phyloP scores from a whole-genome alignment of 2,888 invertebrate genomes.

The Dasysyrphus tricinctus region DNA sequence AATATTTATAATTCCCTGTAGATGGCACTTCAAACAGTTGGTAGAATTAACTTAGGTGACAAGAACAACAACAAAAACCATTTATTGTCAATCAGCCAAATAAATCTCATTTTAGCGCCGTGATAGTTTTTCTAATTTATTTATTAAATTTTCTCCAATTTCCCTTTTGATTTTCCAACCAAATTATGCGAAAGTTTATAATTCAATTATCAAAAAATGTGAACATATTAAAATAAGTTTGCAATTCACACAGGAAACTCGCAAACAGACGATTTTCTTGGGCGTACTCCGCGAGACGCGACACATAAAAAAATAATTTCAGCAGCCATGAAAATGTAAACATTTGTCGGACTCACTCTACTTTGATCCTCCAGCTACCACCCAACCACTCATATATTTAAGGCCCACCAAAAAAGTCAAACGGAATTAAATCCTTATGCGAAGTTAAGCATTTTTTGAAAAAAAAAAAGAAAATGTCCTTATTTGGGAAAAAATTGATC shows the following conservation, averaged over 20 bases:
- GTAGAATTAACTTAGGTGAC: slow-evolving; percentile 25
- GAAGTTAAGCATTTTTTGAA: background rate
- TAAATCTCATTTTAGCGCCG: slow-evolving; percentile 54
- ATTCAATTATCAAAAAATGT: slow-evolving; percentile 30
- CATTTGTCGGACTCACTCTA: slow-evolving; percentile 51
- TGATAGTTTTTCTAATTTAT: slow-evolving; percentile 34
- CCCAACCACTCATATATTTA: slow-evolving; percentile 6
- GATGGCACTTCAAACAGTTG: slow-evolving; percentile 23
- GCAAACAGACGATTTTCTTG: slow-evolving; percentile 46
- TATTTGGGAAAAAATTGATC: slow-evolving; percentile 20
- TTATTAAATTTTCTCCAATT: slow-evolving; percentile 49
- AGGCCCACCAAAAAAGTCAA: slow-evolving; percentile 13
- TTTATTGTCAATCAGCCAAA: slow-evolving; percentile 46
- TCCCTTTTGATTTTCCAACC: slow-evolving; percentile 29
- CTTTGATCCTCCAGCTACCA: background rate
- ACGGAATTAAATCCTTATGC: slow-evolving; percentile 8
- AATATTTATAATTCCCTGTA: background rate
- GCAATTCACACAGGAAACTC: slow-evolving; percentile 42
- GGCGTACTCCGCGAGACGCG: slow-evolving; percentile 62
- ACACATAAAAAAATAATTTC: slow-evolving; percentile 36
- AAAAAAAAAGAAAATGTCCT: slow-evolving; percentile 8
- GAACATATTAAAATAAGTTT: background rate
- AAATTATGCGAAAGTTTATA: slow-evolving; percentile 21
- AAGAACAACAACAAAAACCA: slow-evolving; percentile 51
- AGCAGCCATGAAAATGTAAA: slow-evolving; percentile 66